phyloP scores from a whole-genome alignment of 2,113 vertebrate species.

The Oxygymnocypris stewartii region DNA sequence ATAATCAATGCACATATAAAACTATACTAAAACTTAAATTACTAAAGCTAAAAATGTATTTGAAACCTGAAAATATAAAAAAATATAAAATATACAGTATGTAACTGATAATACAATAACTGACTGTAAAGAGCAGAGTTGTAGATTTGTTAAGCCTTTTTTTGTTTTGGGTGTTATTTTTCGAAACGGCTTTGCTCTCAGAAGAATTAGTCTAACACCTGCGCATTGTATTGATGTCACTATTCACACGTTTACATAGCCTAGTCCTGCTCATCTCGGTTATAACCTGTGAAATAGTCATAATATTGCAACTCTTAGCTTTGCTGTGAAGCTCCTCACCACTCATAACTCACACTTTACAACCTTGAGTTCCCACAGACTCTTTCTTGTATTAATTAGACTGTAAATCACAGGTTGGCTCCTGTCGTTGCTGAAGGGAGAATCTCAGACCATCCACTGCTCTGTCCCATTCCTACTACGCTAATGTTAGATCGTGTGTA shows the following conservation, averaged over 20 bases:
- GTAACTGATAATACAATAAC: not conserved
- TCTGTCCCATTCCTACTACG: conserved; percentile 27
- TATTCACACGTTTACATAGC: not conserved
- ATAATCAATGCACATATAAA: too few species aligned
- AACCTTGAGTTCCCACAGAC: conserved; percentile 49
- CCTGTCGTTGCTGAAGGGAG: conserved; percentile 36
- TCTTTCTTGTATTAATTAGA: conserved; percentile 58
- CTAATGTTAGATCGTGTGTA: conserved; percentile 52
- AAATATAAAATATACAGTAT: not conserved
- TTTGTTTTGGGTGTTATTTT: too few species aligned
- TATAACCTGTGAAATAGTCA: conserved; percentile 75
- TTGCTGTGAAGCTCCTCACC: conserved; percentile 59
- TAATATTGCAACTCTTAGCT: conserved; percentile 69
- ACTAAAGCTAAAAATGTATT: too few species aligned
- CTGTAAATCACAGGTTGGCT: conserved; percentile 55
- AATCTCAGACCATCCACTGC: conserved; percentile 29
- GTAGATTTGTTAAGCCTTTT: not conserved
- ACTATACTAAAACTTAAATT: too few species aligned
- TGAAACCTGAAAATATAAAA: not conserved
- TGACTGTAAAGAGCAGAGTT: not conserved
- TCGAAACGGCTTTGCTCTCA: not conserved
- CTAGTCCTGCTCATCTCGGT: conserved; percentile 60
- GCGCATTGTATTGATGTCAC: conserved; percentile 3
- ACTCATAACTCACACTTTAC: conserved; percentile 57
- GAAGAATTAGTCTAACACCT: not conserved